Conservation (phyloP, 2,113 vertebrate genomes). For the Callopanchax toddi region DNA sequence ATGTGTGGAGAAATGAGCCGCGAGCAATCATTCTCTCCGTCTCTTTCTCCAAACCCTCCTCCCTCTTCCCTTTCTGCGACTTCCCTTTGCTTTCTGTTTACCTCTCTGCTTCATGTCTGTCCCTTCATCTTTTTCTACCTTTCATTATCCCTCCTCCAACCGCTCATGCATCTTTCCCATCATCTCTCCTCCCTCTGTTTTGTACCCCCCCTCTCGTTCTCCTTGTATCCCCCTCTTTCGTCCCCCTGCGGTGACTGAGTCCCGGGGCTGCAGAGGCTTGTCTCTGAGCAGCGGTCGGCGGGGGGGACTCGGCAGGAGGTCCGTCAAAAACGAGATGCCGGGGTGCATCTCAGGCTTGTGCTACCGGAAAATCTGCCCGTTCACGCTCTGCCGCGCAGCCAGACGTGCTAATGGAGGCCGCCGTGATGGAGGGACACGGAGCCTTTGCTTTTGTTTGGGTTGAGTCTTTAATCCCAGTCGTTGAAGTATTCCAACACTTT, state of each 20-base stretch:
- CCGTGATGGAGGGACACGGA: conserved; percentile 60
- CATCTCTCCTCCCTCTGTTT: conserved; percentile 28
- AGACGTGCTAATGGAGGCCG: conserved; percentile 74
- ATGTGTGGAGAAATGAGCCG: conserved; percentile 83
- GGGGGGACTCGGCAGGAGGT: conserved; percentile 82
- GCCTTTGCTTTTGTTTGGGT: conserved; percentile 59
- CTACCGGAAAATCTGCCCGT: conserved; percentile 94
- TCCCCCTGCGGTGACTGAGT: conserved; percentile 57
- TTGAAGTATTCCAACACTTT: conserved; percentile 3
- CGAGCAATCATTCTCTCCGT: conserved; percentile 73
- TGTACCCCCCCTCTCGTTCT: conserved; percentile 9
- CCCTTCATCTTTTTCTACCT: conserved; percentile 62
- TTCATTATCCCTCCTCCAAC: conserved; percentile 52
- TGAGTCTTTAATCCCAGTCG: conserved; percentile 30
- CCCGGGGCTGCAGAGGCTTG: conserved; percentile 78
- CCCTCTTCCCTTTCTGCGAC: conserved; percentile 25
- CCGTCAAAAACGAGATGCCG: conserved; percentile 82
- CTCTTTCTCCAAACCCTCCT: conserved; percentile 24
- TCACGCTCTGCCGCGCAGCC: conserved; percentile 85
- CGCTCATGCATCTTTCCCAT: conserved; percentile 46
- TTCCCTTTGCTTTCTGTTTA: conserved; percentile 68
- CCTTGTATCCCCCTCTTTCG: conserved; percentile 28
- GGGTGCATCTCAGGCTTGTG: conserved; percentile 89
- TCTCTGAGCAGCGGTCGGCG: conserved; percentile 84
- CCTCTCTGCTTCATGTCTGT: conserved; percentile 56